These are phyloP conservation scores for Drosophila baimaii DNA, from an alignment of 1,140 invertebrate genomes.

Conservation along the genomic window DNA sequence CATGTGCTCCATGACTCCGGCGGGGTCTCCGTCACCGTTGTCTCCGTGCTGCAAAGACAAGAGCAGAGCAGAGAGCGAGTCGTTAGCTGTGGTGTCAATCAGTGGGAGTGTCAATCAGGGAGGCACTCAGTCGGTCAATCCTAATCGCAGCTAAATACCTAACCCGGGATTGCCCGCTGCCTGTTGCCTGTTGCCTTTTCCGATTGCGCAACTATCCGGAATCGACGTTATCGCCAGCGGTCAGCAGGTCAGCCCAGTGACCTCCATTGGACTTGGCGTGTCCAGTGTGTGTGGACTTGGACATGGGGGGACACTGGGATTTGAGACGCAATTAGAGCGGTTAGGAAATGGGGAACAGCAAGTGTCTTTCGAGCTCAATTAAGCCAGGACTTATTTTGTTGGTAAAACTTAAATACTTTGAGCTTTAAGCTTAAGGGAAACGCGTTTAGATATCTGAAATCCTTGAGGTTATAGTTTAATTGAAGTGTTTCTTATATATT, in stretches of 20 bases:
- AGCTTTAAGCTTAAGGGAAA: too few species aligned
- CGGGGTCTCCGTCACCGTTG: background rate
- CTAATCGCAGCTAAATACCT: conserved; percentile 52
- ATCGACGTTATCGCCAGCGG: conserved; percentile 25
- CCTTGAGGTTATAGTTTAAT: too few species aligned
- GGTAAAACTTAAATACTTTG: background rate
- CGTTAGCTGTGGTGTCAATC: conserved; percentile 46
- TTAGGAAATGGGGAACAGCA: background rate
- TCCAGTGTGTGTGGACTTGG: background rate
- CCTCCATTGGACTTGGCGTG: conserved; percentile 15
- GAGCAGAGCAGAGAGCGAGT: conserved; percentile 3
- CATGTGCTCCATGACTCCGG: conserved; percentile 73
- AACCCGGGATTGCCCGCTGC: conserved; percentile 1
- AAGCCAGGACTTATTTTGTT: conserved; percentile 1
- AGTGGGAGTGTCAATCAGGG: conserved; percentile 59
- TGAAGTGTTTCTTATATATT: too few species aligned
- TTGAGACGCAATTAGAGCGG: conserved; percentile 28
- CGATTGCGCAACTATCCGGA: conserved; percentile 27
- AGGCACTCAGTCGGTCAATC: conserved; percentile 58
- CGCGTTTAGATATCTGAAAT: too few species aligned
- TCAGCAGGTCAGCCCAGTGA: conserved; percentile 22
- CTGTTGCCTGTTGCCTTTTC: background rate
- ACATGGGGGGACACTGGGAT: background rate
- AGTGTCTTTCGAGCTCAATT: conserved; percentile 4
- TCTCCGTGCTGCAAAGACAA: conserved; percentile 40